A percentile compares a stretch with the other conserved stretches of the same genome.
phyloP scores from a whole-genome alignment of 37 sponge, comb jelly and placozoan genomes.

The Tethya wilhelma region DNA sequence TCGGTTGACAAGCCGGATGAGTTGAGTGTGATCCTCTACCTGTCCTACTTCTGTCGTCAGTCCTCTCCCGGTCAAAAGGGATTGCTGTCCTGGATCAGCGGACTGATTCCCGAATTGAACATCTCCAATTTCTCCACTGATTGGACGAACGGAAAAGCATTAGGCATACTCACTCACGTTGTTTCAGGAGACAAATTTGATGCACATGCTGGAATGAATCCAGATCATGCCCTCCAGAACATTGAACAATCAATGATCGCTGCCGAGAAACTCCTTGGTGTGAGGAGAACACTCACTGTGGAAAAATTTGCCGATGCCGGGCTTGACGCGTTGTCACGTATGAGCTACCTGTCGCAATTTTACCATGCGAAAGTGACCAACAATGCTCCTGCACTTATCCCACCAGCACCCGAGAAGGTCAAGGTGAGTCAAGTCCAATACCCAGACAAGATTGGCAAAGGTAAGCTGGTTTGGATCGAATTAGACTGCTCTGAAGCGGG shows the following conservation, averaged over 20 bases:
- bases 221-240: constrained; percentile 39
- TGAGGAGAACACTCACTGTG: constrained; percentile 39
- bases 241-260: constrained; percentile 51
- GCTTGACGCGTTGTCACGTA: constrained; percentile 46
- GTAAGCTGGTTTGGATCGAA: constrained; percentile 32
- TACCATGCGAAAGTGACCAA: constrained; percentile 36
- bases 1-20: constrained; percentile 70
- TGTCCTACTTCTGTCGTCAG: constrained; percentile 73
- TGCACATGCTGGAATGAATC: constrained; percentile 28
- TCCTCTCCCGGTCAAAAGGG: constrained; percentile 54
- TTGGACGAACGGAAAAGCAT: constrained; percentile 74
- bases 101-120: constrained; percentile 55
- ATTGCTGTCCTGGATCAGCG: constrained; percentile 64
- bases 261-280: constrained; percentile 60
- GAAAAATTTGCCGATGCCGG: constrained; percentile 64
- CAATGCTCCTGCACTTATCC: constrained; percentile 38
- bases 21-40: constrained; percentile 72
- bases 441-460: constrained; percentile 4
- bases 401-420: constrained; percentile 36
- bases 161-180: constrained; percentile 70
- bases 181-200: constrained; percentile 50
- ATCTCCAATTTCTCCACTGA: constrained; percentile 68
- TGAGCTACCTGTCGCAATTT: constrained; percentile 75
- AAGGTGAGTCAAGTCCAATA: constrained; percentile 29
- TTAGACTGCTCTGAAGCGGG: constrained; percentile 45